Base-by-base conservation (phyloP, 1,140 invertebrate genomes). In the Physella acuta region DNA sequence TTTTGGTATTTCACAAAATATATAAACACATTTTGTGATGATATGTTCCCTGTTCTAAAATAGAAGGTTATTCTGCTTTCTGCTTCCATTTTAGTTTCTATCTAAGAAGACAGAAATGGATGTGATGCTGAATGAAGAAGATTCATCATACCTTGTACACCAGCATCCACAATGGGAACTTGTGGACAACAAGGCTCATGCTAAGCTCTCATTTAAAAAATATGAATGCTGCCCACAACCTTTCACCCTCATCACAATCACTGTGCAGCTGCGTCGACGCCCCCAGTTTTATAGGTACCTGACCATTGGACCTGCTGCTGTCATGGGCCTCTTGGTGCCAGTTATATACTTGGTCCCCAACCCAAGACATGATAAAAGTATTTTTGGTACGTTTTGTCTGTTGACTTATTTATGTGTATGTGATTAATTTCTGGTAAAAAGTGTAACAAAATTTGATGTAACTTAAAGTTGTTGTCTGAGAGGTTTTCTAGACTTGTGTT, bases 161-260 rank as follows among this genome's bases (percentile, higher is more conserved):
- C 52, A 68, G 36, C 70, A 76, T 63, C 69, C 70, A 2, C 61
- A 72, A 70, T 79, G 73, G 73, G 70, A 70, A 26, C 58, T 74
- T 17, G 68, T 74, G 11, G 67, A 55, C 44, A 64, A 70, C 36
- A 58, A 51, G 34, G 73, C 73, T 24, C 49, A 56, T 34, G 73
- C 73, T 30, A 69, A 26, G 53, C 71, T 74, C 5, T 39, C 61
- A 36, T 61, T 68, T 53, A 76, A 73, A 58, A 66, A 65, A 34
- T 79, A 79, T 64, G 44, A 56, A 11, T 78, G 76, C 68, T 78
- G 86, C 73, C 70, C 73, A 16, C 87, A 87, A 64, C 84, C 84
- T 8, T 88, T 85, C 75, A 85, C 86, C 3, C 85, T 87, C 69
- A 79, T 87, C 24, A 71, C 71, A 3, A 61, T 76, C 33, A 67